Percentiles rank a stretch among this genome's conserved stretches.
Conservation (phyloP, 2,797 vertebrate species). For the Acanthopagrus latus region DNA sequence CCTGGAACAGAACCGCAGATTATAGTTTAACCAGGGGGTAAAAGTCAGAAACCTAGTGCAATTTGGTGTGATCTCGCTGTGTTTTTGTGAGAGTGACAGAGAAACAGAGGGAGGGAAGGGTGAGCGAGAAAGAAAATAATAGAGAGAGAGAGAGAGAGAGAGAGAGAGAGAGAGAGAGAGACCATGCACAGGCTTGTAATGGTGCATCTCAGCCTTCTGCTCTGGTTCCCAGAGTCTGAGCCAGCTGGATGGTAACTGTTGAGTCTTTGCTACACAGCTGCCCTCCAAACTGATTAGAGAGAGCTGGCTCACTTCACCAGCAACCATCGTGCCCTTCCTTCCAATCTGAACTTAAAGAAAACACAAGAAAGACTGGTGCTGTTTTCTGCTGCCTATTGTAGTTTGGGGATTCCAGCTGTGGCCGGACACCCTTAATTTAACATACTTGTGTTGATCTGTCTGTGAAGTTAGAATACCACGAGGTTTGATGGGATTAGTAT, state of each 20-base stretch:
- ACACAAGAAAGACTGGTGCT: constrained; percentile 41
- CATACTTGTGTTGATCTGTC: constrained; percentile 32
- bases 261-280: constrained; percentile 83
- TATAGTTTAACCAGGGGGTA: constrained; percentile 76
- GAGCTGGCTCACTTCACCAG: constrained; percentile 71
- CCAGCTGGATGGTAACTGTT: constrained; percentile 82
- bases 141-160: constrained; percentile 47
- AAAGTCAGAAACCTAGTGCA: constrained; percentile 51
- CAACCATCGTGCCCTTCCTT: constrained; percentile 71
- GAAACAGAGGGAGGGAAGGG: constrained; percentile 27
- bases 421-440: constrained; percentile 13
- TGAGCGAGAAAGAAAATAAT: constrained; percentile 8
- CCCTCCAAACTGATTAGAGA: constrained; percentile 83
- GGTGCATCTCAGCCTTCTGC: constrained; percentile 73
- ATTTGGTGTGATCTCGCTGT: constrained; percentile 55
- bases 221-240: constrained; percentile 84
- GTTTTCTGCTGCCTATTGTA: constrained; percentile 46
- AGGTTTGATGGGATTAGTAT: constrained; percentile 31
- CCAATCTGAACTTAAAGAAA: constrained; percentile 61
- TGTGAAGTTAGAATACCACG: constrained; percentile 15
- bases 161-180: constrained; percentile 27
- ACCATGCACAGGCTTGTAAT: constrained; percentile 58
- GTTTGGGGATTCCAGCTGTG: constrained; percentile 34
- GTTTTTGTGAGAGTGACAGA: constrained; percentile 52
- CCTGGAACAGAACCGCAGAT: constrained; percentile 77